Percentiles rank a stretch among this genome's conserved stretches.
phyloP scores from a whole-genome alignment of 2,113 vertebrate species.

The Acinonyx jubatus region DNA sequence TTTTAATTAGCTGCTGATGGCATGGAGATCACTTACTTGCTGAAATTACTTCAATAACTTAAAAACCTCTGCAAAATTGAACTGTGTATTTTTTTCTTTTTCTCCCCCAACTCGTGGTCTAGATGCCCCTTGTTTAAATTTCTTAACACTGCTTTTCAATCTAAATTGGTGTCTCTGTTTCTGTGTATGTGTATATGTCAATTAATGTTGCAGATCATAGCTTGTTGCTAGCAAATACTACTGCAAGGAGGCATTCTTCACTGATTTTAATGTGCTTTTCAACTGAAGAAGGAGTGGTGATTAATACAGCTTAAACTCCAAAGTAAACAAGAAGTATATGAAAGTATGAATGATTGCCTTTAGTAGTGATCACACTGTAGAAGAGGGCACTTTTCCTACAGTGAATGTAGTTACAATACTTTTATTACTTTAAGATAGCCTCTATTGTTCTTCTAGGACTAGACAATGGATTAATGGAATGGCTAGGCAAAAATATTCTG shows the following conservation, averaged over 20 bases:
- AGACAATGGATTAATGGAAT: slow-evolving; percentile 50
- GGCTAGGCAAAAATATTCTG: not conserved
- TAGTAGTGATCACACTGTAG: not conserved
- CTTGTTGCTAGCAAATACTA: slow-evolving; percentile 5
- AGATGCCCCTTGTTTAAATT: not conserved
- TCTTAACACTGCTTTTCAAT: not conserved
- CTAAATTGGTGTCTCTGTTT: not conserved
- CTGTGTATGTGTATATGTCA: not conserved
- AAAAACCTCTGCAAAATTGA: slow-evolving; percentile 28
- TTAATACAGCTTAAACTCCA: slow-evolving; percentile 20
- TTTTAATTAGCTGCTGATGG: slow-evolving; percentile 58
- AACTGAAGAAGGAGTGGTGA: slow-evolving; percentile 3
- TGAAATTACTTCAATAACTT: slow-evolving; percentile 25
- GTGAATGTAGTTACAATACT: not conserved
- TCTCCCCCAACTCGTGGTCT: not conserved
- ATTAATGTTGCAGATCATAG: slow-evolving; percentile 28
- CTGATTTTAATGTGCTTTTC: slow-evolving; percentile 13
- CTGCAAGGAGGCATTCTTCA: not conserved
- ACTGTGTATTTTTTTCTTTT: not conserved
- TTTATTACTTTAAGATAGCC: slow-evolving; percentile 49
- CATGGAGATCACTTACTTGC: slow-evolving; percentile 22
- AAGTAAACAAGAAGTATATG: slow-evolving; percentile 20
- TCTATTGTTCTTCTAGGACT: not conserved
- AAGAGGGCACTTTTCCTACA: slow-evolving; percentile 6
- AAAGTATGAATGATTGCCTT: not conserved